Evolutionary conservation across 2,888 invertebrate genomes (phyloP).

Genomic region (Habrosyne pyritoides): DNA sequence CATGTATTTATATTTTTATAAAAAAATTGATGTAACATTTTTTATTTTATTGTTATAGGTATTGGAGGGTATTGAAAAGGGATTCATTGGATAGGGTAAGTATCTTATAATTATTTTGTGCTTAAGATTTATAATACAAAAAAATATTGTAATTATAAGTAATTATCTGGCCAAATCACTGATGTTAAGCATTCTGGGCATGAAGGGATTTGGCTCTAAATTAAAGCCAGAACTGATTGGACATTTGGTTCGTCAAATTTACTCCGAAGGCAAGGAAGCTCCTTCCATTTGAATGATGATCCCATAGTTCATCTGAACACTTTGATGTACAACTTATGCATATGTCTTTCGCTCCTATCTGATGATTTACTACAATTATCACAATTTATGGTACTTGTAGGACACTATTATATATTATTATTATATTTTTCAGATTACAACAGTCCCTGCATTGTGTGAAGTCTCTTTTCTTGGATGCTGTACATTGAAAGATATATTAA

Average conservation of each 20-base stretch:
- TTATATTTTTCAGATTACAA: neutral
- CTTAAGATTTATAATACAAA: no score
- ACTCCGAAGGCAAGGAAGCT: no score
- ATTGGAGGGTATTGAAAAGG: neutral
- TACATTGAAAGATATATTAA: no score
- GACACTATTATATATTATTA: neutral
- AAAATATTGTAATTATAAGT: no score
- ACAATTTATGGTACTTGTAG: neutral
- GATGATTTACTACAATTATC: constrained; percentile 37
- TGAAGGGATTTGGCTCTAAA: neutral
- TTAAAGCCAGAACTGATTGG: no score
- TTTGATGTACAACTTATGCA: constrained; percentile 52
- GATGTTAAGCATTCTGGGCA: neutral
- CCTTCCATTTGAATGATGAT: constrained; percentile 45
- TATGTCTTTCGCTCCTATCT: constrained; percentile 83
- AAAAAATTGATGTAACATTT: neutral
- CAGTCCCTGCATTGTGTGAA: no score
- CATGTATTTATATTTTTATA: neutral
- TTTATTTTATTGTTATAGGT: constrained; percentile 18
- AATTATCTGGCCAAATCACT: no score
- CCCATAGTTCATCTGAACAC: constrained; percentile 65
- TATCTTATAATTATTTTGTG: no score
- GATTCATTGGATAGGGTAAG: neutral
- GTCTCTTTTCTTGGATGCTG: no score
- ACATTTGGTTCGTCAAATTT: no score